Evolutionary conservation across 2,797 vertebrate species (phyloP), one percentile per base, ranked within the genome.

Genomic region (Channallabes apus): DNA sequence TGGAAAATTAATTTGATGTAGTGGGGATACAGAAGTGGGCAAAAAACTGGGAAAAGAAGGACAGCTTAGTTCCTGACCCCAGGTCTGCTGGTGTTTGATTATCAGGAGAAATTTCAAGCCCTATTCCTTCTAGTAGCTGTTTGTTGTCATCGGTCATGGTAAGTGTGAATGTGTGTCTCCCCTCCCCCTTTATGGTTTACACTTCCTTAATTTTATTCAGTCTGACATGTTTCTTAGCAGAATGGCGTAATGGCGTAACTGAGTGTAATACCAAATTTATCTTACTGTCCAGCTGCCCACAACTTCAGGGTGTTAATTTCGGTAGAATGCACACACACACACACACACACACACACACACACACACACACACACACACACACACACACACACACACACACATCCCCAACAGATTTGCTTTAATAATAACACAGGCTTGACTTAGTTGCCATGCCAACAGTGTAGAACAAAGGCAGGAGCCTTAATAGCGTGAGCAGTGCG

Each of bases 371-470:
- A 69, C 71, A 79, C 62, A 82, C 56, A 65, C 85, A 65, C 79
- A 80, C 76, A 78, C 69, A 82, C 38, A 82, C 29, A 72, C 38
- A 71, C 82, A 82, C 87, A 87, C 59, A 85, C 29, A 83, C 80
- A 85, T 84, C 84, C 85, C 85, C 84, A 87, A 84, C 83, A 86
- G 88, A 87, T 83, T 88, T 87, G 85, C 84, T 90, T 89, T 91
- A 87, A 89, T 88, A 90, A 88, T 82, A 89, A 82, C 80, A 71
- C 82, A 88, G 87, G 88, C 88, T 87, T 89, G 88, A 90, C 86
- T 89, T 73, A 86, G 90, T 92, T 91, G 88, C 90, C 89, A 91
- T 90, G 89, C 82, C 88, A 90, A 91, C 87, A 83, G 82, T 77
- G 87, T 82, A 86, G 89, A 89, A 90, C 88, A 92, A 90, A 90